phyloP scores from a whole-genome alignment of 2,113 vertebrate species.

The Nothoprocta perdicaria region DNA sequence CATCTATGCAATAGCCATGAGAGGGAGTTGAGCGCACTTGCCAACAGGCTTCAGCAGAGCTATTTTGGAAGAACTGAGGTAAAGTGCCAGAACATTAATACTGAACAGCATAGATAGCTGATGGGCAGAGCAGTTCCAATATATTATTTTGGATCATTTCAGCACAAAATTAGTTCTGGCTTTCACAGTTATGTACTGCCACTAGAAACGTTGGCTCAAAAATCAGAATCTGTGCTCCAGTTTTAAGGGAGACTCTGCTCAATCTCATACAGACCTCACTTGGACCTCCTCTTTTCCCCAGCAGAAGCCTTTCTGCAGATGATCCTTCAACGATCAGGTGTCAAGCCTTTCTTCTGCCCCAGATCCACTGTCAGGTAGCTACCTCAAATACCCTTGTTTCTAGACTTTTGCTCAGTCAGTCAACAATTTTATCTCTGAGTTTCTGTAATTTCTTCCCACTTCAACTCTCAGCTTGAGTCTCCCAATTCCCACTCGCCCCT shows the following conservation, averaged over 20 bases:
- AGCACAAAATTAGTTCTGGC: not conserved
- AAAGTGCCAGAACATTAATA: not conserved
- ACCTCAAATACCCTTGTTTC: not conserved
- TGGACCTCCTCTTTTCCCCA: not conserved
- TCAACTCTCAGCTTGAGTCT: not conserved
- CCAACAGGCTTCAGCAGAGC: not conserved
- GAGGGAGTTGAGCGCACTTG: not conserved
- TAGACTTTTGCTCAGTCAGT: not conserved
- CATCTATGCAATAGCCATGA: not conserved
- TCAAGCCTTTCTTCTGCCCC: not conserved
- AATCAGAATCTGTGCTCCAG: not conserved
- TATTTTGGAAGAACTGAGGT: not conserved
- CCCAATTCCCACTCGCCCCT: not conserved
- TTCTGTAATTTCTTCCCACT: not conserved
- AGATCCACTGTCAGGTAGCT: accelerated
- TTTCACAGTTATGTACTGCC: not conserved
- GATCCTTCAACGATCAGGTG: not conserved
- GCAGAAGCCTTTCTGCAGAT: not conserved
- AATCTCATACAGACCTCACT: not conserved
- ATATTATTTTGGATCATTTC: not conserved
- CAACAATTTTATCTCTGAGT: not conserved
- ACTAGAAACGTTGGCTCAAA: not conserved
- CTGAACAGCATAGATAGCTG: not conserved
- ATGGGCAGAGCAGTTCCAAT: not conserved
- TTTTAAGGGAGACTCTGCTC: not conserved